phyloP scores from a whole-genome alignment of 2,888 invertebrate genomes.

The Tipula vernalis region DNA sequence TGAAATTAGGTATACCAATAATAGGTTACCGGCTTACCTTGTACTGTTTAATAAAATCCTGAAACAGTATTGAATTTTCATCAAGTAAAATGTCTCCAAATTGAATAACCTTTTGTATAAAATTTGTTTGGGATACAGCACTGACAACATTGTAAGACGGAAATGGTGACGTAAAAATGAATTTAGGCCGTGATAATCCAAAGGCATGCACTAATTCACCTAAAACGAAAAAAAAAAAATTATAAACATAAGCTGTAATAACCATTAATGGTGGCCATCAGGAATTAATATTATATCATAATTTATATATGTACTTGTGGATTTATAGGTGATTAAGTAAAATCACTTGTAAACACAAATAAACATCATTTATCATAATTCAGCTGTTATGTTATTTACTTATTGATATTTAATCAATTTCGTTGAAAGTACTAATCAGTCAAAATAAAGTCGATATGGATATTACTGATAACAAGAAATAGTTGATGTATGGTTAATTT shows the following conservation, averaged over 20 bases:
- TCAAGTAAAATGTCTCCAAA: constrained; percentile 37
- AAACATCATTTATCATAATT: neutral
- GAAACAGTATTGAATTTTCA: neutral
- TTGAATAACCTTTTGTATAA: constrained; percentile 43
- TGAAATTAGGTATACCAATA: too few relatives aligned
- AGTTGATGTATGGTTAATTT: neutral
- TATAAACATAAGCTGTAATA: neutral
- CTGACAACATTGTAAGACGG: constrained; percentile 32
- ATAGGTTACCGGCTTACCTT: constrained; percentile 11
- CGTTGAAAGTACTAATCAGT: neutral
- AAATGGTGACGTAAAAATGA: constrained; percentile 48
- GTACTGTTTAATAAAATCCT: constrained; percentile 23
- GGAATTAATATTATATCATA: neutral
- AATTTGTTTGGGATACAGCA: constrained; percentile 39
- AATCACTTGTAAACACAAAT: neutral
- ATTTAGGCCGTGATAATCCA: constrained; percentile 54
- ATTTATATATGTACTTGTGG: neutral
- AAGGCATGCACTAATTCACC: constrained; percentile 57
- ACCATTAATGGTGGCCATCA: neutral
- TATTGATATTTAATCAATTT: neutral
- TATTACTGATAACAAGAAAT: neutral
- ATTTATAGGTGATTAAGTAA: neutral
- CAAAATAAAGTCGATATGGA: neutral
- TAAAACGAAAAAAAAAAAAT: constrained; percentile 21
- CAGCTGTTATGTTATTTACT: neutral